phyloP scores from a whole-genome alignment of 2,113 vertebrate genomes.

The Passer montanus region DNA sequence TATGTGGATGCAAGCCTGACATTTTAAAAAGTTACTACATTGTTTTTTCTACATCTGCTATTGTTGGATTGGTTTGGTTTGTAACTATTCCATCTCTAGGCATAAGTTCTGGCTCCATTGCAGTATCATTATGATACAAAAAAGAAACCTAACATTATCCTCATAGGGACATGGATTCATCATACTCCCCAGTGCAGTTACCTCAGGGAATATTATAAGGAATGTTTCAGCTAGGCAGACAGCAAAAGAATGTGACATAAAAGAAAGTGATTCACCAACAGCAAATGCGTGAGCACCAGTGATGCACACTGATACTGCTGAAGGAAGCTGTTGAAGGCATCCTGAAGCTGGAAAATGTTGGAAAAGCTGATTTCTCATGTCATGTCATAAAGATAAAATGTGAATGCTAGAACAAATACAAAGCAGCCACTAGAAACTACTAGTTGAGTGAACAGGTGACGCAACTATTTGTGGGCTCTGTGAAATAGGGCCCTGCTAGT shows the following conservation, averaged over 20 bases:
- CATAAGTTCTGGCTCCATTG: neutral
- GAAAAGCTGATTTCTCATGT: neutral
- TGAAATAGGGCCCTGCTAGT: neutral
- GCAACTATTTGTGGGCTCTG: neutral
- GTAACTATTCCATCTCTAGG: neutral
- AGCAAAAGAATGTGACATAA: neutral
- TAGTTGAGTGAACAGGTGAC: neutral
- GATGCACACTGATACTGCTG: neutral
- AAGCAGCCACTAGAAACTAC: neutral
- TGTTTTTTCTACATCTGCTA: neutral
- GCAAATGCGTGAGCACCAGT: neutral
- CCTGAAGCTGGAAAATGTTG: neutral
- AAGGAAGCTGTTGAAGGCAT: neutral
- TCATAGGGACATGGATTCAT: neutral
- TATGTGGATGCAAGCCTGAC: neutral
- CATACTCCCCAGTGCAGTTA: neutral
- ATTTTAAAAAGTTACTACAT: neutral
- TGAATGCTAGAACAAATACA: neutral
- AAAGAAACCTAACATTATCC: neutral
- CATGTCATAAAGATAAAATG: neutral
- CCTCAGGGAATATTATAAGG: neutral
- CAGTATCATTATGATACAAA: neutral
- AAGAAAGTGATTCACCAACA: constrained; percentile 3
- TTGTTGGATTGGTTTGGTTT: neutral
- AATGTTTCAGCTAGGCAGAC: neutral